Evolutionary conservation across 2,797 vertebrate species (phyloP).

Genomic region (Semaprochilodus insignis): DNA sequence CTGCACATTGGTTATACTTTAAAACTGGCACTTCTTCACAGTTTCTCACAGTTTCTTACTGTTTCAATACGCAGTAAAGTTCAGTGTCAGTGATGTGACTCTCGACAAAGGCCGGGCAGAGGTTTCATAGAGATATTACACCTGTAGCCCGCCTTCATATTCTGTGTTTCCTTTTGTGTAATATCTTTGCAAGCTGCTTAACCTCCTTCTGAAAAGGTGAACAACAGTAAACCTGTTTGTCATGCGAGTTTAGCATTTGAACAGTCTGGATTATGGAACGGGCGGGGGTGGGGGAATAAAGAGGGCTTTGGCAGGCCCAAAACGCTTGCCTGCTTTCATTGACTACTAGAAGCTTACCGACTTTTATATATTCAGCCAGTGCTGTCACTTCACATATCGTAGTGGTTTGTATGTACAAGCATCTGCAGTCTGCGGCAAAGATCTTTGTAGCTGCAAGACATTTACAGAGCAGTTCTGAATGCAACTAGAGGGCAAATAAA

Average conservation of each 20-base stretch:
- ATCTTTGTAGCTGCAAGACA: background rate
- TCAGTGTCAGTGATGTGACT: background rate
- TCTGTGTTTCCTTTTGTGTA: background rate
- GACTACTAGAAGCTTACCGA: conserved; percentile 30
- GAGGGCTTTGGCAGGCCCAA: background rate
- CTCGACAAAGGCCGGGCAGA: background rate
- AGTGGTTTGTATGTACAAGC: background rate
- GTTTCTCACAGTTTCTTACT: no score
- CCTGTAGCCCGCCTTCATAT: conserved; percentile 6
- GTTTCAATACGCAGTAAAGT: no score
- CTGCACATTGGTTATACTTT: no score
- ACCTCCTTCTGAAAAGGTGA: background rate
- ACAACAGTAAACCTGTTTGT: conserved; percentile 29
- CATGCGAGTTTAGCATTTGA: conserved; percentile 15
- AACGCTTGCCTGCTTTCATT: conserved; percentile 46
- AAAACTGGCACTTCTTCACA: no score
- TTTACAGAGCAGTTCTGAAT: background rate
- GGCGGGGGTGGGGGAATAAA: background rate
- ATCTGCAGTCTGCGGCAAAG: background rate
- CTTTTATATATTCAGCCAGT: background rate
- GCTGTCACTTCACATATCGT: conserved; percentile 30
- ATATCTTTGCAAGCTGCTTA: conserved; percentile 31
- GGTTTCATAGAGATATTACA: conserved; percentile 12
- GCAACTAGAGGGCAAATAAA: no score
- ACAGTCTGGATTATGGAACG: background rate